These are phyloP conservation scores for Erythrolamprus reginae DNA, from an alignment of 2,113 vertebrate genomes.

Conservation along the genomic window DNA sequence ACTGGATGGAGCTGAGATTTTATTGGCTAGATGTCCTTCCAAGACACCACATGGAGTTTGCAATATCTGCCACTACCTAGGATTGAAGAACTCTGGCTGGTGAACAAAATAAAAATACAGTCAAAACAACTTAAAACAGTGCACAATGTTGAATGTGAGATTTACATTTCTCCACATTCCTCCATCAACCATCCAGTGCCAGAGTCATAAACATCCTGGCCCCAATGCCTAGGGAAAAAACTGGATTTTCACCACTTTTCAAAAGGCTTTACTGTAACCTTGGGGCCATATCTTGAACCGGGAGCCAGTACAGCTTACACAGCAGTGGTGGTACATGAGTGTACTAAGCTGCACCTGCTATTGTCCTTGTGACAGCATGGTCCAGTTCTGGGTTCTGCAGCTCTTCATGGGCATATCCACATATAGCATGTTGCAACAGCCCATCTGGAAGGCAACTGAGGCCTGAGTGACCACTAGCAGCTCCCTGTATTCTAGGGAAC, in stretches of 20 bases:
- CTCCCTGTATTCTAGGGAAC: background rate
- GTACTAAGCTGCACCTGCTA: background rate
- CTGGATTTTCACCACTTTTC: background rate
- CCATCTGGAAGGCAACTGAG: background rate
- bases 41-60: background rate
- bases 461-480: background rate
- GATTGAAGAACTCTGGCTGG: background rate
- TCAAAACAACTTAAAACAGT: background rate
- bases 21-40: background rate
- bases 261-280: background rate
- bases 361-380: background rate
- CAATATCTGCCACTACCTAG: background rate
- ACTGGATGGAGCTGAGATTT: background rate
- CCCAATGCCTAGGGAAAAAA: background rate
- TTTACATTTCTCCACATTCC: background rate
- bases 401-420: background rate
- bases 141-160: background rate
- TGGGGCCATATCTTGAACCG: background rate
- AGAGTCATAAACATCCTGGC: background rate
- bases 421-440: background rate
- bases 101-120: background rate
- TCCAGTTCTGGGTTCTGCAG: background rate
- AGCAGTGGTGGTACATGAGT: background rate
- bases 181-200: background rate
- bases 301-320: background rate